phyloP scores from a whole-genome alignment of 2,113 vertebrate species.

The Larimichthys polyactis region DNA sequence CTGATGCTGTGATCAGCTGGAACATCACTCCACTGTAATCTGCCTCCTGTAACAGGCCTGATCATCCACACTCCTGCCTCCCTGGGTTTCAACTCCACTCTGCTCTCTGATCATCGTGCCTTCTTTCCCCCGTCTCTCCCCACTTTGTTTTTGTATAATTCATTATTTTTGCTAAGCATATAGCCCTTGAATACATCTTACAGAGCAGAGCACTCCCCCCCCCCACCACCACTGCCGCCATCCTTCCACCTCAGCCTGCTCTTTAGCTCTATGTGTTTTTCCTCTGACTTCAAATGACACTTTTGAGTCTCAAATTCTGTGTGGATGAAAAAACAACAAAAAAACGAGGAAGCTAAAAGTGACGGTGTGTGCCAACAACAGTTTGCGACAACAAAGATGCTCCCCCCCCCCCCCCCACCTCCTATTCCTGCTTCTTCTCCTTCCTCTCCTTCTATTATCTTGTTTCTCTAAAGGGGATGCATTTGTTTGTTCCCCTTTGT shows the following conservation, averaged over 20 bases:
- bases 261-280: constrained; percentile 52
- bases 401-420: background rate
- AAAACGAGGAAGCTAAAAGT: constrained; percentile 55
- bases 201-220: constrained; percentile 45
- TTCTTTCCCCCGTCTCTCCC: background rate
- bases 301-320: constrained; percentile 45
- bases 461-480: constrained; percentile 67
- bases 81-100: background rate
- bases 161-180: constrained; percentile 62
- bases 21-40: constrained; percentile 19
- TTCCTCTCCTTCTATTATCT: constrained; percentile 61
- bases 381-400: constrained; percentile 46
- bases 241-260: constrained; percentile 4
- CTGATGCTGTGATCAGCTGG: constrained; percentile 16
- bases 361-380: constrained; percentile 50
- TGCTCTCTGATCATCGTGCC: constrained; percentile 21
- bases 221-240: background rate
- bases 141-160: constrained; percentile 59
- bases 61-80: constrained; percentile 8
- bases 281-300: constrained; percentile 65
- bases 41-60: constrained; percentile 24
- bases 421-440: constrained; percentile 28
- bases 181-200: constrained; percentile 41
- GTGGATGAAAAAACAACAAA: constrained; percentile 15
- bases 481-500: constrained; percentile 79